Evolutionary conservation across 2,797 vertebrate species (phyloP).

Genomic region (Sitta carolinensis): DNA sequence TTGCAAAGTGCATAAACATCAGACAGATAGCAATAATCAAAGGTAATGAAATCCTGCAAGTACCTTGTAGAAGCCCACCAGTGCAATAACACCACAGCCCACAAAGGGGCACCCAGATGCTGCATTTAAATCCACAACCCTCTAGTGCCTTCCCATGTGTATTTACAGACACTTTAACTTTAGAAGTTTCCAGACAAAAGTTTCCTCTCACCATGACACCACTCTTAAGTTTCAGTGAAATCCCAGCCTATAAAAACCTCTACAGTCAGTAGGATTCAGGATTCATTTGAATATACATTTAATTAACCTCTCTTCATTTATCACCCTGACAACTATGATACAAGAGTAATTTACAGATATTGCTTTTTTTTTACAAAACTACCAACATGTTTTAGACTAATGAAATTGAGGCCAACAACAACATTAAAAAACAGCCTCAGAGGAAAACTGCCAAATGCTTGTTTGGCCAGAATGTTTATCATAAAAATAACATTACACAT

Average conservation of each 20-base stretch:
- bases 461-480: slow-evolving; percentile 25
- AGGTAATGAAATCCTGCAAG: not conserved
- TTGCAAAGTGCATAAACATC: slow-evolving; percentile 13
- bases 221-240: not conserved
- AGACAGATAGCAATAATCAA: slow-evolving; percentile 3
- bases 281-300: slow-evolving; percentile 31
- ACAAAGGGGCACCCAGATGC: slow-evolving; percentile 41
- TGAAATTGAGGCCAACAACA: slow-evolving; percentile 24
- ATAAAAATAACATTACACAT: slow-evolving; percentile 35
- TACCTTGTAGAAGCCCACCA: not conserved
- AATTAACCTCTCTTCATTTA: slow-evolving; percentile 53
- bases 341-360: slow-evolving; percentile 14
- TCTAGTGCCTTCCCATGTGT: not conserved
- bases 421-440: slow-evolving; percentile 12
- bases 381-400: not conserved
- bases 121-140: not conserved
- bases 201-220: not conserved
- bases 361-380: not conserved
- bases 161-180: slow-evolving; percentile 9
- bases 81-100: slow-evolving; percentile 45
- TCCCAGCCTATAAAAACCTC: not conserved
- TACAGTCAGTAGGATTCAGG: not conserved
- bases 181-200: slow-evolving; percentile 8
- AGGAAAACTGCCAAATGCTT: slow-evolving; percentile 30
- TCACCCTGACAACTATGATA: slow-evolving; percentile 17